A percentile compares a stretch with the other conserved stretches of the same genome.
phyloP scores from a whole-genome alignment of 1,140 invertebrate species.

The Heterodera carotae region DNA sequence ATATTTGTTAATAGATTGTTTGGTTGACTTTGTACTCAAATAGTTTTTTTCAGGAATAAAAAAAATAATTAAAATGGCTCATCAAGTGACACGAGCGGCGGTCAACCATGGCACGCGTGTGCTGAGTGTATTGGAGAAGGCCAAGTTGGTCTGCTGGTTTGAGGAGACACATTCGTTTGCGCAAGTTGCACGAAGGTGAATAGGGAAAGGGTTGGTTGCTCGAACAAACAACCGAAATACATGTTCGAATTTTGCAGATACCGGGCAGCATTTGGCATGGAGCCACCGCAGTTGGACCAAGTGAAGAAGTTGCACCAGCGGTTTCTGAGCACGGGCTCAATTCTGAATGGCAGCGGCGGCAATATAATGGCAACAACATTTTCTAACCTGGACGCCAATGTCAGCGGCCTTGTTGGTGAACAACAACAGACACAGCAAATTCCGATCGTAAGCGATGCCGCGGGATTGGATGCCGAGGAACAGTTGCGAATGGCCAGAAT shows the following conservation, averaged over 20 bases:
- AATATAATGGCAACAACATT: no score
- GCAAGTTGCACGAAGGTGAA: slow-evolving; percentile 47
- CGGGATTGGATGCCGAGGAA: not conserved
- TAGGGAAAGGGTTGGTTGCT: slow-evolving; percentile 3
- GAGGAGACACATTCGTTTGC: slow-evolving; percentile 48
- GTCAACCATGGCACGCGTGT: slow-evolving; percentile 30
- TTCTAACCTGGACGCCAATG: no score
- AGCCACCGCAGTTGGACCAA: slow-evolving; percentile 44
- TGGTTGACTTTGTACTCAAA: no score
- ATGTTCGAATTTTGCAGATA: slow-evolving; percentile 43
- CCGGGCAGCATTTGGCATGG: slow-evolving; percentile 52
- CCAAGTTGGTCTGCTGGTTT: slow-evolving; percentile 55
- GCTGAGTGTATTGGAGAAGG: slow-evolving; percentile 45
- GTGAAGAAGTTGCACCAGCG: slow-evolving; percentile 54
- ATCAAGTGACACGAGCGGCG: slow-evolving; percentile 16
- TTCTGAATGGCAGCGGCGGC: slow-evolving; percentile 16
- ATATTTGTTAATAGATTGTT: no score
- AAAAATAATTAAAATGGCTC: slow-evolving; percentile 3
- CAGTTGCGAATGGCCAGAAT: slow-evolving; percentile 3
- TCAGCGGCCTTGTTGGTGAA: not conserved
- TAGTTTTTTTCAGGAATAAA: no score
- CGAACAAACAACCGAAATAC: no score
- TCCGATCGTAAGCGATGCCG: not conserved
- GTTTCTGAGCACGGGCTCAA: slow-evolving; percentile 48
- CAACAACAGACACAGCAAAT: not conserved